Base-by-base conservation (phyloP, 2,888 invertebrate species). In the Petrolisthes manimaculis region DNA sequence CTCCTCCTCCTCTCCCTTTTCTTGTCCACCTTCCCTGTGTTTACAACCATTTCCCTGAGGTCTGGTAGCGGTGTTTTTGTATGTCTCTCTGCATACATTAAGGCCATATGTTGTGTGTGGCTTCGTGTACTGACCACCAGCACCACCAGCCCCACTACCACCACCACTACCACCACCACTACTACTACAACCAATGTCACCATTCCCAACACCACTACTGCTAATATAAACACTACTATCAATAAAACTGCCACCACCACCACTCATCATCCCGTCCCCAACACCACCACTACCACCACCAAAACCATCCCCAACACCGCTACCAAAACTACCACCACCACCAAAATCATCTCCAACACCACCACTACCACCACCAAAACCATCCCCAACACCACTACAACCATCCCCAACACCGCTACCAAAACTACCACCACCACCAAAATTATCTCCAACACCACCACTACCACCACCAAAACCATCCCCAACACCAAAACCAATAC, bases 1-100 rank as follows among this genome's bases (percentile, higher is more conserved):
- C 51, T 74, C 51, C 14, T 18, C 84, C 61, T 61, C 18, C 61
- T 12, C 18, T 61, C 61, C 61, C 61, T 18, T 12, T 12, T 18
- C 61, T 61, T 61, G 12, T 61, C 61, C 61, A 61, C 9, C 61
- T 18, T 18, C 3, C 61, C 18, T 61, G 12, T 61, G 12, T 3
- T 12, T 12, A 12, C 61, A 2, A 9, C 61, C 61, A 61, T 18
- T 18, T 18, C 61, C 61, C 18, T 12, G 12, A 61, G 61, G 14
- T 51, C 51, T 55, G 55, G 9, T 21, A 24, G 21, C 55, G 2
- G 24, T 14, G 54, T 83, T 37, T 37, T 37, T 37, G 37, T 37
- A 37, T 37, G 2, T 37, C 21, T 67, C 21, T 37, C 67, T 21
- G 81, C 81, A 67, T 81, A 81, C n/a, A 37, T 81, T 67, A 81